Base-by-base conservation (phyloP, 2,113 vertebrate species). In the Buteo buteo region DNA sequence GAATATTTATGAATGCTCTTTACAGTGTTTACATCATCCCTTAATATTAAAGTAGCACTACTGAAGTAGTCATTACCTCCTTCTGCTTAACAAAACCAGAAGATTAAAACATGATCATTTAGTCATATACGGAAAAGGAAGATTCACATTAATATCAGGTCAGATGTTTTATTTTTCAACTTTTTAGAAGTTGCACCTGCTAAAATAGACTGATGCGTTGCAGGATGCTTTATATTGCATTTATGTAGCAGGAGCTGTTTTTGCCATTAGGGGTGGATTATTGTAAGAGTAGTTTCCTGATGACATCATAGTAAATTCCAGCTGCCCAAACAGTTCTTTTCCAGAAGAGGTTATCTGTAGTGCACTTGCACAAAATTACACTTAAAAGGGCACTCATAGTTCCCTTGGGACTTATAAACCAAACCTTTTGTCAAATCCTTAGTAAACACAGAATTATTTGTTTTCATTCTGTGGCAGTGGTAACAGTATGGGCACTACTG, bases 301-400 rank as follows among this genome's bases (percentile, higher is more conserved):
- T 97, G 96, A 97, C 95, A 91, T 97, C 93, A 96, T 88, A 92
- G 86, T 84, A 91, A 94, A 93, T 95, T 89, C 87, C 96, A 96
- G 93, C 92, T 97, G 94, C 92, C 61, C 58, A 72, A 96, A 85
- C 38, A 94, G 67, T 81, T 90, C 50, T 95, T 96, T 96, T 92
- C 82, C 91, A 95, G 95, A 74, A 90, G 93, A 93, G 95, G 96
- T 97, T 96, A 91, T 95, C 93, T 94, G 72, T 58, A 93, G 96
- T 96, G 90, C 93, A 79, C 52, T 96, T 92, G 84, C 55, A 31
- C 83, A 96, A 81, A 96, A 93, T 93, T 94, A 52, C 58, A 26
- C 86, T 96, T 77, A 61, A 94, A 96, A 84, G 76, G 77, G 80
- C 70, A 84, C 91, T 94, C 31, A 22, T 7, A 26, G 52, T 40